Evolutionary conservation across 2,888 invertebrate species (phyloP).

Genomic region (Lepidocyrtinus sp.): DNA sequence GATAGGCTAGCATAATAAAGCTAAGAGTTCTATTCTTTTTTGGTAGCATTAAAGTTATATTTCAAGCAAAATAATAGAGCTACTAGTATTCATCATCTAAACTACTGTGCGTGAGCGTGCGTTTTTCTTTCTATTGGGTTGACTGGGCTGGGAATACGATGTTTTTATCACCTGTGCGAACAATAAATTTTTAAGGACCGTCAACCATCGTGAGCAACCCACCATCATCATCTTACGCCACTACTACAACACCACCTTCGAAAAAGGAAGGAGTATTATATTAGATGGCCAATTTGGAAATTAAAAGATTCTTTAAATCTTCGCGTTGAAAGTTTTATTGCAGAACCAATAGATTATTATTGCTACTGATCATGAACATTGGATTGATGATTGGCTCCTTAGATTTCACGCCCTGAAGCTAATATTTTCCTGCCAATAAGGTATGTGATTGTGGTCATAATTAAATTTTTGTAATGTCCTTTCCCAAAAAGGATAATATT

Average conservation of each 20-base stretch:
- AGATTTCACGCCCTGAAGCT: too few species aligned
- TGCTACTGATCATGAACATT: conserved; percentile 15
- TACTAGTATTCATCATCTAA: conserved; percentile 12
- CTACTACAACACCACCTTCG: neutral
- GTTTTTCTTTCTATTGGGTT: neutral
- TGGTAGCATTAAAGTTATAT: conserved; percentile 18
- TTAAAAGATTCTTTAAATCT: conserved; percentile 14
- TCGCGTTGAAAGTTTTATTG: conserved; percentile 13
- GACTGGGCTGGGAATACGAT: conserved; percentile 6
- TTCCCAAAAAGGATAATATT: too few species aligned
- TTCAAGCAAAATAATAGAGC: conserved; percentile 10
- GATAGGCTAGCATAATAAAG: neutral
- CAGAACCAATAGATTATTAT: conserved; percentile 9
- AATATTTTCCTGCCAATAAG: neutral
- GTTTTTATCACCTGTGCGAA: conserved; percentile 42
- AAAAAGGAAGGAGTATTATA: too few species aligned
- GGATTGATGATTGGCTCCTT: too few species aligned
- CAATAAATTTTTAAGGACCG: conserved; percentile 32
- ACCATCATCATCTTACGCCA: neutral
- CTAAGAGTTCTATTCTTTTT: conserved; percentile 2
- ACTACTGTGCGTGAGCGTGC: conserved; percentile 16
- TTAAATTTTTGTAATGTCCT: too few species aligned
- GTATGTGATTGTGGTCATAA: too few species aligned
- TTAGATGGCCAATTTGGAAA: conserved; percentile 4
- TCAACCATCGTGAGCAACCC: conserved; percentile 29